These are phyloP conservation scores for Dermochelys coriacea DNA, from an alignment of 2,797 vertebrate species.

Conservation along the genomic window DNA sequence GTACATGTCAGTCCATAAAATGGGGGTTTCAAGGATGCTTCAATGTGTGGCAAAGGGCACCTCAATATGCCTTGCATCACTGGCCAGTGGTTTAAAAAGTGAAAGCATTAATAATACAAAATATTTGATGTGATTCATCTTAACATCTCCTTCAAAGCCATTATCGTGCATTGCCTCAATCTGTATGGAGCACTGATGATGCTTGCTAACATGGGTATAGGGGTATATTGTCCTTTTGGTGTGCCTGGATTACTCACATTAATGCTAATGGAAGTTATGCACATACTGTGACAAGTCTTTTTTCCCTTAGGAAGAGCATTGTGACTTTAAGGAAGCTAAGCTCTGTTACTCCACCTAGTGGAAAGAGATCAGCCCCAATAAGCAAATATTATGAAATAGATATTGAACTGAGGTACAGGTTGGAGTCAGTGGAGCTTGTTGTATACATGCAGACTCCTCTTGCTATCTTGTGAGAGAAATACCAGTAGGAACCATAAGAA, in stretches of 20 bases:
- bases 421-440: not conserved
- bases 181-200: not conserved
- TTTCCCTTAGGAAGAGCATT: not conserved
- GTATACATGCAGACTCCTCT: not conserved
- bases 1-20: not conserved
- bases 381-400: not conserved
- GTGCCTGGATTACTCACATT: too few species aligned
- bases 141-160: not conserved
- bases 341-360: not conserved
- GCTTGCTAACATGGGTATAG: not conserved
- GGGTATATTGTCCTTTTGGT: not conserved
- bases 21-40: not conserved
- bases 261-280: not conserved
- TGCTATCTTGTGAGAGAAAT: not conserved
- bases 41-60: not conserved
- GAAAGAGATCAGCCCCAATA: not conserved
- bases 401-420: not conserved
- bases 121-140: not conserved
- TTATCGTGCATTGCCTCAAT: not conserved
- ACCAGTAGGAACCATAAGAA: not conserved
- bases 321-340: not conserved
- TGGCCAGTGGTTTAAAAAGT: not conserved
- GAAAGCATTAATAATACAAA: not conserved
- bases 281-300: not conserved
- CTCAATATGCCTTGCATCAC: not conserved